These are phyloP conservation scores for Climacteris rufus DNA, from an alignment of 2,113 vertebrate genomes.

Conservation along the genomic window DNA sequence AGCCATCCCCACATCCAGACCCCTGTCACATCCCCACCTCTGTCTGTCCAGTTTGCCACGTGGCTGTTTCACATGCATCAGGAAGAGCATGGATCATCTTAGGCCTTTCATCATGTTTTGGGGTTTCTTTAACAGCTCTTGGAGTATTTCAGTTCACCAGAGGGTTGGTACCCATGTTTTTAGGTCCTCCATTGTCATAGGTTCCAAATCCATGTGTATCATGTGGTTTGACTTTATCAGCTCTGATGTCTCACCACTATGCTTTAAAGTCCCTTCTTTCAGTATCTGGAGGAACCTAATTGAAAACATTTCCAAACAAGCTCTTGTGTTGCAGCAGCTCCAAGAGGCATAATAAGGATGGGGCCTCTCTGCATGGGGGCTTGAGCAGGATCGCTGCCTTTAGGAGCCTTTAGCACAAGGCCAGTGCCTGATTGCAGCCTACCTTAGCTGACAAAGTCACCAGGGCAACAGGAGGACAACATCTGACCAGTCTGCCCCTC, in stretches of 20 bases:
- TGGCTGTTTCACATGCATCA: neutral
- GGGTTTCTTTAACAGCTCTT: neutral
- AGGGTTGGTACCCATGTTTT: neutral
- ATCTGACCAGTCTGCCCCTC: neutral
- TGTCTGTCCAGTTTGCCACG: rapidly evolving
- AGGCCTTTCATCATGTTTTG: neutral
- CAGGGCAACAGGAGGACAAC: neutral
- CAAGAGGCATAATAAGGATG: neutral
- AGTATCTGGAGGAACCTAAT: neutral
- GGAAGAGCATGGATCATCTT: neutral
- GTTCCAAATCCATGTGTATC: neutral
- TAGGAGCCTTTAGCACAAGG: neutral
- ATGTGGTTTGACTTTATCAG: neutral
- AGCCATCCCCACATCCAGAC: neutral
- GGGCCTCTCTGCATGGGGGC: rapidly evolving
- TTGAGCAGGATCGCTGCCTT: neutral
- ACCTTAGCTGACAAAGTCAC: neutral
- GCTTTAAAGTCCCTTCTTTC: neutral
- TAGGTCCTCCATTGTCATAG: neutral
- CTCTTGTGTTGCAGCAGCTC: neutral
- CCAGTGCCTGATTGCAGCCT: neutral
- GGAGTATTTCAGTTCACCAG: neutral
- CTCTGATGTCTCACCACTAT: neutral
- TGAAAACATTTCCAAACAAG: neutral
- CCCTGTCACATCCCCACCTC: neutral